Conservation (phyloP, 2,797 vertebrate genomes). For the Cottoperca gobio region DNA sequence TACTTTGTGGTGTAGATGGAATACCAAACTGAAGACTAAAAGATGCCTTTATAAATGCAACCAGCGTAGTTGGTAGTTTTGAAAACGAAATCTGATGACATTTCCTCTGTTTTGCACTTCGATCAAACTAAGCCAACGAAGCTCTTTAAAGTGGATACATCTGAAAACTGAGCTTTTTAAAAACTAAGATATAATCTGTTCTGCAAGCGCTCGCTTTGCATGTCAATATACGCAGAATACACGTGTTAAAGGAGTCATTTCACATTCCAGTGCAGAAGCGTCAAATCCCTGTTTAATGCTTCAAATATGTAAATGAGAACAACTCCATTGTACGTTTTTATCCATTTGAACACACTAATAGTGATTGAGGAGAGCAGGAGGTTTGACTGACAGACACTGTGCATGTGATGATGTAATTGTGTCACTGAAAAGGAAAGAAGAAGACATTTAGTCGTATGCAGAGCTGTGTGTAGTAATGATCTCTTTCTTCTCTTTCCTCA, state of each 20-base stretch:
- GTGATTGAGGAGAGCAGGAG: too few relatives aligned
- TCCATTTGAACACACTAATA: accelerated
- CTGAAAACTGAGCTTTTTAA: too few relatives aligned
- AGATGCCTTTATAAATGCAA: too few relatives aligned
- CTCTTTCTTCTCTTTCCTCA: not conserved
- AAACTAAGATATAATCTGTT: not conserved
- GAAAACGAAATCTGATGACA: too few relatives aligned
- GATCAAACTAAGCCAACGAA: too few relatives aligned
- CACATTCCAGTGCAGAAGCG: not conserved
- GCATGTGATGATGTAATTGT: not conserved
- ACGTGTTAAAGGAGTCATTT: not conserved
- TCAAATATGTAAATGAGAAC: not conserved
- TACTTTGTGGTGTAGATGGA: too few relatives aligned
- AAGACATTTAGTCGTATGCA: not conserved
- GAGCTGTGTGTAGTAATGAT: not conserved
- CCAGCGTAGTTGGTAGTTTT: too few relatives aligned
- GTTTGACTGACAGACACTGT: too few relatives aligned
- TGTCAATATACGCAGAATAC: too few relatives aligned
- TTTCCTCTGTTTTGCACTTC: too few relatives aligned
- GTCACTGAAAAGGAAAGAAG: not conserved
- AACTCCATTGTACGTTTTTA: not conserved
- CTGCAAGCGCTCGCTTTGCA: not conserved
- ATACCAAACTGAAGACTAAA: too few relatives aligned
- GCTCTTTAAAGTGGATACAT: too few relatives aligned
- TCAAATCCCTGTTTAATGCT: not conserved